Base-by-base conservation (phyloP, 2,888 invertebrate genomes). In the Microplitis manilae region DNA sequence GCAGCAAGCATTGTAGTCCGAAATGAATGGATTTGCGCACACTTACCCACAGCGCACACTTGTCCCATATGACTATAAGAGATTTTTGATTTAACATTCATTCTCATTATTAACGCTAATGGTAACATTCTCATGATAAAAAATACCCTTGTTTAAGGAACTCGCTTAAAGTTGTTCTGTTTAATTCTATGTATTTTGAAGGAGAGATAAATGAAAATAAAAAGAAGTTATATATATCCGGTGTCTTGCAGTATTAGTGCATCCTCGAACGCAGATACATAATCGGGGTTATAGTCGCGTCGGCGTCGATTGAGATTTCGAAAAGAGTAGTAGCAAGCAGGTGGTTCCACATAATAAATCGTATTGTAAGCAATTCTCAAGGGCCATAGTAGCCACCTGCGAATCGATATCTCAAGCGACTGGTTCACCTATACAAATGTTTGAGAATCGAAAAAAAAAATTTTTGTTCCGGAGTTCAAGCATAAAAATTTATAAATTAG, bases 311-410 rank as follows among this genome's bases (percentile, higher is more conserved):
- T 86, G 86, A 87, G 87, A 87, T 87, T 87, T 88, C 82, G 80
- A 81, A 77, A 50, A 50, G 50, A 50, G 50, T 50, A 50, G 50
- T 50, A 50, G 50, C 50, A 50, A 84, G 85, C 88, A 88, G 88
- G 88, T 88, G 88, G 85, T 86, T 84, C 84, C 81, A 81, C 78
- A 85, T 85, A 87, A 87, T 88, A 88, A 87, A 88, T 88, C 86
- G 87, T 87, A 88, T 88, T 87, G 88, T 88, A 86, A 88, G 85
- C 86, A 83, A 85, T 87, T 86, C 85, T 83, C 81, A 77, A 59
- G 64, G 85, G 82, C 50, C 13, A 50, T 50, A 50, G 81, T 84
- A 86, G 84, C 87, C 87, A 87, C 87, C 87, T 87, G 87, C 87
- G 84, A 87, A 87, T 87, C 87, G 84, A 87, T 88, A 87, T 86